Base-by-base conservation (phyloP, 2,888 invertebrate genomes). In the Drosophila pegasa region DNA sequence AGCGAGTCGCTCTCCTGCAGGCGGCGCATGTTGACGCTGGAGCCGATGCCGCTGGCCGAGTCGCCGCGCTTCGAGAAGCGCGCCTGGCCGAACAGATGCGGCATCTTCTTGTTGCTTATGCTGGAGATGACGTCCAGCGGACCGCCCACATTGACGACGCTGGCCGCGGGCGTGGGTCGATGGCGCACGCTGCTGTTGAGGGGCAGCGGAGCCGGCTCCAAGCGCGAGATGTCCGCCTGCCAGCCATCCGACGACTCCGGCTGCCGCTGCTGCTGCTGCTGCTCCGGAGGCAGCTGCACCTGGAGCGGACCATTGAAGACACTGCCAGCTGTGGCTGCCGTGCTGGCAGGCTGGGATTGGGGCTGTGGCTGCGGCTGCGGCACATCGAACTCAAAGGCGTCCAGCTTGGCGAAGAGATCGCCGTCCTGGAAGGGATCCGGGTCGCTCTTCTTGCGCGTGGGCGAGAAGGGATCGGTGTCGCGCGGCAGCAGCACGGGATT, bases 361-460 rank as follows among this genome's bases (percentile, higher is more conserved):
- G n/a, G n/a, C n/a, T n/a, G n/a, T n/a, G n/a, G n/a, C n/a, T n/a
- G n/a, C 9, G 71, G 43, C 8, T 79, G 73, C 33, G 91, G 80
- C 35, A 91, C 88, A 54, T 92, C 91, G 61, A 92, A 92, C 67
- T 92, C 92, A 64, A 92, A 92, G 27, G 92, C 91, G 74, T 92
- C 92, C 61, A 92, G 79, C 66, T 92, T 92, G 56, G 91, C 87
- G 66, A 92, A 92, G 40, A 92, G 89, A 77, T 92, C 92, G n/a
- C 91, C 90, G 43, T 92, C 92, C 63, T 95, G 96, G 91, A 96
- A 96, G 14, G 96, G 96, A 92, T 96, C 96, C 41, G 96, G 96
- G 92, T 96, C 96, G 52, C 92, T 92, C 81, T 92, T 92, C 71
- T 92, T 92, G 52, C 92, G 91, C 3, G 92, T 92, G 2, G 92